A percentile compares a stretch with the other conserved stretches of the same genome.
Conservation (phyloP, 1,140 invertebrate species). For the Brachionus koreanus region DNA sequence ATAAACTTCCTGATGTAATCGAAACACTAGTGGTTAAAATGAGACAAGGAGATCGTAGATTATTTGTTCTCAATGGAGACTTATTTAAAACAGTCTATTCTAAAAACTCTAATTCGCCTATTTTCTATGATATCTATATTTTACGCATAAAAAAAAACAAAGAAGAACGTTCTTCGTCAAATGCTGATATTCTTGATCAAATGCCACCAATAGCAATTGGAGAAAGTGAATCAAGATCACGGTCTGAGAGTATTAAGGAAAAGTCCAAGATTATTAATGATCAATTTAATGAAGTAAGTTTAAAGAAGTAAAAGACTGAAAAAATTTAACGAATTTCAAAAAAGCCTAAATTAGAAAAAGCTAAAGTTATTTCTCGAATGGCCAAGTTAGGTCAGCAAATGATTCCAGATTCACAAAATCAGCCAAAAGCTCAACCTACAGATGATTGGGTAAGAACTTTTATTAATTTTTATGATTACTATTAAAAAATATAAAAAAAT, state of each 20-base stretch:
- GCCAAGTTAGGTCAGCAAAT: conserved; percentile 59
- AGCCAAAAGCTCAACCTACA: neutral
- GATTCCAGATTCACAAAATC: conserved; percentile 49
- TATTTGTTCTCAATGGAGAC: conserved; percentile 20
- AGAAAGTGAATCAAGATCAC: neutral
- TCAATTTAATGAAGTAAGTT: conserved; percentile 29
- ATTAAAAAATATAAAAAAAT: too few relatives aligned
- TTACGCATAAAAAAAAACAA: conserved; percentile 28
- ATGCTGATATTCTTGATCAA: conserved; percentile 46
- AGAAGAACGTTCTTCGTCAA: neutral
- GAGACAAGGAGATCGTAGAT: conserved; percentile 41
- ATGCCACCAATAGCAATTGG: conserved; percentile 48
- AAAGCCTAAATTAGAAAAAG: conserved; percentile 51
- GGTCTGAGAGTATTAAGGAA: conserved; percentile 31
- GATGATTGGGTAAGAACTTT: neutral
- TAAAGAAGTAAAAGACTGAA: neutral
- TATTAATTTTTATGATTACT: neutral
- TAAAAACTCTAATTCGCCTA: neutral
- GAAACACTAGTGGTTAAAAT: conserved; percentile 15
- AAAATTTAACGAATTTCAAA: conserved; percentile 46
- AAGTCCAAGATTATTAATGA: conserved; percentile 39
- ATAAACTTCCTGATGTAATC: conserved; percentile 31
- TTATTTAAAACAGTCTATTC: neutral
- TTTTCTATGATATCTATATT: conserved; percentile 33
- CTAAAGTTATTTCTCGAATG: conserved; percentile 58